Conservation (phyloP, 2,797 vertebrate species). For the Microctenopoma lineatum region DNA sequence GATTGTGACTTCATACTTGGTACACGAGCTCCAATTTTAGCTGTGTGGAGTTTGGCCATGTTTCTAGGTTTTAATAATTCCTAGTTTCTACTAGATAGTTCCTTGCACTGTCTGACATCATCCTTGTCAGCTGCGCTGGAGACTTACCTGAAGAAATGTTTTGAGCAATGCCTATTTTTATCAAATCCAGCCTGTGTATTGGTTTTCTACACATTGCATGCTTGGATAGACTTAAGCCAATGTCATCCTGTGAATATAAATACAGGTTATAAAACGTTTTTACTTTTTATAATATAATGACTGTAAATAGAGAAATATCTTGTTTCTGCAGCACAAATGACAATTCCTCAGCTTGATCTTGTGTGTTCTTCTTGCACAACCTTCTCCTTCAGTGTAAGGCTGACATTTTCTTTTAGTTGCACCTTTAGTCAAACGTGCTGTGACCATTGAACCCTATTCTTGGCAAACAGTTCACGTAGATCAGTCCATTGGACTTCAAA, state of each 20-base stretch:
- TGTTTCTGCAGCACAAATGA: constrained; percentile 15
- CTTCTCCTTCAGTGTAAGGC: constrained; percentile 25
- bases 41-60: constrained; percentile 3
- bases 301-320: constrained; percentile 13
- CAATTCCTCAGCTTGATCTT: neutral
- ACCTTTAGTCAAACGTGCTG: constrained; percentile 28
- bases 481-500: constrained; percentile 71
- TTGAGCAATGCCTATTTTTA: constrained; percentile 10
- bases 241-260: constrained; percentile 9
- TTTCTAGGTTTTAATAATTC: neutral
- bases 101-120: neutral
- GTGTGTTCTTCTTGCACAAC: neutral
- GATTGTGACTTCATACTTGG: too few species aligned
- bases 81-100: neutral
- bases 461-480: constrained; percentile 18
- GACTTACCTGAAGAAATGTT: constrained; percentile 10
- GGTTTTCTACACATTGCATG: constrained; percentile 6
- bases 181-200: constrained; percentile 5
- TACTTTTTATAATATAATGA: constrained; percentile 15
- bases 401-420: constrained; percentile 23
- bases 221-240: neutral
- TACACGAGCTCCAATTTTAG: neutral
- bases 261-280: neutral
- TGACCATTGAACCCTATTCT: constrained; percentile 43
- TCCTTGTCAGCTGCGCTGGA: neutral